Conservation (phyloP, 2,888 invertebrate genomes). For the Iselma pallidipennis region DNA sequence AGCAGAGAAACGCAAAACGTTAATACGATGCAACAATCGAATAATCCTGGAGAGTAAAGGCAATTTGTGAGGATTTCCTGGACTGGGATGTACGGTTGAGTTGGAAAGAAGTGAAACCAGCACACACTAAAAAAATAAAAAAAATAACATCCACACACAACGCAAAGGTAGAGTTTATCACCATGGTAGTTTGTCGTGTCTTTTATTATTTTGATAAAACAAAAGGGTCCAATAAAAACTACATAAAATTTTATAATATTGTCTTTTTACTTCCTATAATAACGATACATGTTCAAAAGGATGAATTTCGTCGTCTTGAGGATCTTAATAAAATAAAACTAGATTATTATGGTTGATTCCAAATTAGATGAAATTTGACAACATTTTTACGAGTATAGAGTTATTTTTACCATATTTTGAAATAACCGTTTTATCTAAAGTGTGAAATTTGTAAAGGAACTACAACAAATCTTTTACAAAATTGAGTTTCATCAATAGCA, state of each 20-base stretch:
- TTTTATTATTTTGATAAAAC: slow-evolving; percentile 18
- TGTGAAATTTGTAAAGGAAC: too few species aligned
- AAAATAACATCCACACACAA: background rate
- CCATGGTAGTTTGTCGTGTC: slow-evolving; percentile 1
- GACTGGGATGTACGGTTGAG: slow-evolving; percentile 4
- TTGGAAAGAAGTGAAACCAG: slow-evolving; percentile 11
- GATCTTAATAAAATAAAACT: background rate
- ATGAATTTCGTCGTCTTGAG: slow-evolving; percentile 4
- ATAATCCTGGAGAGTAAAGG: slow-evolving; percentile 39
- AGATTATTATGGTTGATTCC: too few species aligned
- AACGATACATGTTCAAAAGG: slow-evolving; percentile 11
- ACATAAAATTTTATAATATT: slow-evolving; percentile 16
- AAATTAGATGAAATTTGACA: too few species aligned
- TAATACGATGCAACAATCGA: slow-evolving; percentile 42
- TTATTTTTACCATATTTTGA: too few species aligned
- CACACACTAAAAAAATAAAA: slow-evolving; percentile 11
- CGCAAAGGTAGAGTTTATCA: background rate
- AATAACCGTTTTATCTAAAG: too few species aligned
- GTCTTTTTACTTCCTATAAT: slow-evolving; percentile 5
- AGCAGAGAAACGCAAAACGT: slow-evolving; percentile 22
- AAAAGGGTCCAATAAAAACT: slow-evolving; percentile 18
- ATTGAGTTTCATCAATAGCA: too few species aligned
- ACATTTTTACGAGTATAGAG: too few species aligned
- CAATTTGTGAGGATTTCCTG: slow-evolving; percentile 38
- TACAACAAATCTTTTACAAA: too few species aligned